Evolutionary conservation across 2,888 invertebrate genomes (phyloP).

Genomic region (Heliconius charithonia): DNA sequence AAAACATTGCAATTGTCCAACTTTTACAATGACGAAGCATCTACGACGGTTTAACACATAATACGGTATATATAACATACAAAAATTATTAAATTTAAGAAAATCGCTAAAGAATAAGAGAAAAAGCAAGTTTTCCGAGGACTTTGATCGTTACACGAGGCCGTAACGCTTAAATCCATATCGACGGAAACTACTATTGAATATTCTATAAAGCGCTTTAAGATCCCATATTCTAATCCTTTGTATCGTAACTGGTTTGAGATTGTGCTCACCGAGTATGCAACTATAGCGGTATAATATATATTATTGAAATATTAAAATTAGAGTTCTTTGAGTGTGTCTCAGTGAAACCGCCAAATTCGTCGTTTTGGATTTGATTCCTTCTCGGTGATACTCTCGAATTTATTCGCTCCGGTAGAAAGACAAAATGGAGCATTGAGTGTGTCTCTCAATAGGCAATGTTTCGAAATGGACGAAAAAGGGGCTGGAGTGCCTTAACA

Average conservation of each 20-base stretch:
- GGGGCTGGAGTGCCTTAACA: too few relatives aligned
- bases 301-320: background rate
- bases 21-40: too few relatives aligned
- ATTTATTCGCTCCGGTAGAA: too few relatives aligned
- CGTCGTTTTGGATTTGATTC: too few relatives aligned
- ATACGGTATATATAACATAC: background rate
- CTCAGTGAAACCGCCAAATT: too few relatives aligned
- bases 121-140: background rate
- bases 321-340: too few relatives aligned
- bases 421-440: too few relatives aligned
- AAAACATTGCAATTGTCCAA: too few relatives aligned
- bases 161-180: slow-evolving; percentile 25
- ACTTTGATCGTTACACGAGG: slow-evolving; percentile 21
- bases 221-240: slow-evolving; percentile 31
- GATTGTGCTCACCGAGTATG: slow-evolving; percentile 8
- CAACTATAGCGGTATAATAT: background rate
- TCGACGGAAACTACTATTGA: slow-evolving; percentile 23
- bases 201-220: slow-evolving; percentile 29
- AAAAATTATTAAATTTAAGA: background rate
- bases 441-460: too few relatives aligned
- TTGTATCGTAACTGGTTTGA: slow-evolving; percentile 15
- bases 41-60: too few relatives aligned
- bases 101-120: background rate
- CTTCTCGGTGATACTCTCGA: too few relatives aligned
- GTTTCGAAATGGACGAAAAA: too few relatives aligned